Conservation (phyloP, 2,113 vertebrate genomes). For the Leucopsar rothschildi region DNA sequence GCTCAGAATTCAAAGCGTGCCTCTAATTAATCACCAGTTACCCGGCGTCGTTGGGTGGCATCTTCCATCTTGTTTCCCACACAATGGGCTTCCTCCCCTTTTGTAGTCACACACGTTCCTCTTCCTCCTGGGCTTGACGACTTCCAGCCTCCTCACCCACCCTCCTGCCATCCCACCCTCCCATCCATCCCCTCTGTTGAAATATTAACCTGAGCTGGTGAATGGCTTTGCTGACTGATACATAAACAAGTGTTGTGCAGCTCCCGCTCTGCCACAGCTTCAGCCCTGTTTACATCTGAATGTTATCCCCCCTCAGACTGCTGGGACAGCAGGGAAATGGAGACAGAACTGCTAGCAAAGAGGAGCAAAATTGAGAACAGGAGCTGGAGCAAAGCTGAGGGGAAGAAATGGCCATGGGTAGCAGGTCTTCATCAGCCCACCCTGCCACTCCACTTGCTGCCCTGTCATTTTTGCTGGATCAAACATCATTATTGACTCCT, state of each 20-base stretch:
- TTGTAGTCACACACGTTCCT: constrained; percentile 45
- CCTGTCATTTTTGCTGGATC: accelerated
- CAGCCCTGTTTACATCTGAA: background rate
- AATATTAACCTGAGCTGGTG: background rate
- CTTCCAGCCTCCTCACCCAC: background rate
- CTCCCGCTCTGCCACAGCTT: background rate
- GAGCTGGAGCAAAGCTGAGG: background rate
- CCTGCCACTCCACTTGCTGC: background rate
- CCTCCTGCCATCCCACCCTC: background rate
- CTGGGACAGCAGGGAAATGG: background rate
- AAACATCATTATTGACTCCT: background rate
- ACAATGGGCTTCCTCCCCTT: constrained; percentile 41
- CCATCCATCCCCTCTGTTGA: background rate
- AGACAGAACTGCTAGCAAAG: background rate
- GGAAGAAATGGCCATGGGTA: background rate
- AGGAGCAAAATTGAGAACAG: background rate
- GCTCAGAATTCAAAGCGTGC: constrained; percentile 45
- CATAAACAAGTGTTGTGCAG: background rate
- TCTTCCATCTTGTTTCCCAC: constrained; percentile 44
- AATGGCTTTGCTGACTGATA: constrained; percentile 62
- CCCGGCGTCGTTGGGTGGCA: background rate
- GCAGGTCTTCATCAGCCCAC: background rate
- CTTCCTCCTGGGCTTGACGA: constrained; percentile 21
- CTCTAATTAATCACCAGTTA: constrained; percentile 62
- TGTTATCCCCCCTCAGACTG: background rate